Evolutionary conservation across 2,888 invertebrate species (phyloP).

Genomic region (Drosophila paranaensis): DNA sequence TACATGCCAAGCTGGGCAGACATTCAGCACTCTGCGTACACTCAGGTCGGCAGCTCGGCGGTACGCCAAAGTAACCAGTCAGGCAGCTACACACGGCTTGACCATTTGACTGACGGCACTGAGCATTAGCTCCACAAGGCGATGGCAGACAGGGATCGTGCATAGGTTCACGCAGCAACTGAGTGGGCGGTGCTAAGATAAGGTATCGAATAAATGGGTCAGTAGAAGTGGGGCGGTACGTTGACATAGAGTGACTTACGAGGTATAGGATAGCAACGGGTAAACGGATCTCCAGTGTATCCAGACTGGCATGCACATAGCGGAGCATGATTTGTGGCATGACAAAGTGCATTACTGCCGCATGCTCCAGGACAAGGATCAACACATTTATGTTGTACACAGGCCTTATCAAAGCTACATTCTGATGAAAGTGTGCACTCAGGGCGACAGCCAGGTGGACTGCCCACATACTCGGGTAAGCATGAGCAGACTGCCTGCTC

Average conservation of each 20-base stretch:
- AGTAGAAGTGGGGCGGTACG: slow-evolving; percentile 62
- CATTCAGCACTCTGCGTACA: slow-evolving; percentile 91
- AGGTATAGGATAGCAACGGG: slow-evolving; percentile 85
- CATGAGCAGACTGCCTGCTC: slow-evolving; percentile 90
- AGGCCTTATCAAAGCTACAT: slow-evolving; percentile 88
- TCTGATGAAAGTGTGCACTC: slow-evolving; percentile 89
- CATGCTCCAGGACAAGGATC: slow-evolving; percentile 90
- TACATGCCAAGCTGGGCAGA: slow-evolving; percentile 90
- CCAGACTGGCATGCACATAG: slow-evolving; percentile 88
- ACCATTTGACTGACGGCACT: slow-evolving; percentile 87
- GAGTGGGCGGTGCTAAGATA: slow-evolving; percentile 72
- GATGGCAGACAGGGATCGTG: slow-evolving; percentile 88
- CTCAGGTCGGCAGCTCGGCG: slow-evolving; percentile 90
- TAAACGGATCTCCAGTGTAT: slow-evolving; percentile 90
- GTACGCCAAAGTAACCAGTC: slow-evolving; percentile 89
- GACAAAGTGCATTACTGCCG: slow-evolving; percentile 88
- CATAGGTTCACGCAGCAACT: slow-evolving; percentile 66
- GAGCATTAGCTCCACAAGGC: slow-evolving; percentile 89
- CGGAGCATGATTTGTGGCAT: slow-evolving; percentile 89
- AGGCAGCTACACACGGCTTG: slow-evolving; percentile 89
- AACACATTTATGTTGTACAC: slow-evolving; percentile 88
- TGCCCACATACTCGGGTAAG: slow-evolving; percentile 88
- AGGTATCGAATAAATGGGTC: slow-evolving; percentile 4
- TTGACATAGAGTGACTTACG: slow-evolving; percentile 84
- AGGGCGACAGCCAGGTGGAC: slow-evolving; percentile 90